A percentile compares a stretch with the other conserved stretches of the same genome.
Conservation (phyloP, 2,888 invertebrate species). For the Dynastes grantii region DNA sequence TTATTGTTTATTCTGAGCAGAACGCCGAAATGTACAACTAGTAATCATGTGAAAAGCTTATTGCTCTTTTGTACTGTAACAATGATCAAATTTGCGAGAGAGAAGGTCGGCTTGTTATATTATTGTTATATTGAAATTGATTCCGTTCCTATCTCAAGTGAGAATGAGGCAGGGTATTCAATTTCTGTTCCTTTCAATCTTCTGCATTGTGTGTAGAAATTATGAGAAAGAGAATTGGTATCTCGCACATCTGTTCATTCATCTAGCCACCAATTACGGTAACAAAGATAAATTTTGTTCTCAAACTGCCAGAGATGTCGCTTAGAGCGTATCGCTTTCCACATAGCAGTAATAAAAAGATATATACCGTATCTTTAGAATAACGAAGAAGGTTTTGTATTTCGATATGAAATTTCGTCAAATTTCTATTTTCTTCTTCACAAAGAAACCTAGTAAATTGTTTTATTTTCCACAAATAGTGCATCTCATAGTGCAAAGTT, state of each 20-base stretch:
- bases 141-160: not conserved
- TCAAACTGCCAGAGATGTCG: constrained; percentile 7
- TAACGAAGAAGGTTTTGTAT: too few relatives aligned
- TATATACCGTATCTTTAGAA: not conserved
- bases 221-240: constrained; percentile 33
- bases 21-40: not conserved
- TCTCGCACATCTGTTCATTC: constrained; percentile 20
- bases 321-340: constrained; percentile 6
- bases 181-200: constrained; percentile 21
- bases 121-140: constrained; percentile 14
- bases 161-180: constrained; percentile 1
- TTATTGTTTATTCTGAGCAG: not conserved
- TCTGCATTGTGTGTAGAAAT: not conserved
- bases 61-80: constrained; percentile 2
- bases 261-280: constrained; percentile 22
- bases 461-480: too few relatives aligned
- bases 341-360: not conserved
- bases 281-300: constrained; percentile 22
- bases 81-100: constrained; percentile 1
- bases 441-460: too few relatives aligned
- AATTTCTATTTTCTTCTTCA: too few relatives aligned
- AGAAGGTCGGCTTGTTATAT: not conserved
- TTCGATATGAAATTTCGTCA: too few relatives aligned
- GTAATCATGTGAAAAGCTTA: not conserved
- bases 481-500: too few relatives aligned